Percentiles rank a stretch among this genome's conserved stretches.
These are phyloP conservation scores for Menidia menidia DNA, from an alignment of 2,797 vertebrate genomes.

Conservation along the genomic window DNA sequence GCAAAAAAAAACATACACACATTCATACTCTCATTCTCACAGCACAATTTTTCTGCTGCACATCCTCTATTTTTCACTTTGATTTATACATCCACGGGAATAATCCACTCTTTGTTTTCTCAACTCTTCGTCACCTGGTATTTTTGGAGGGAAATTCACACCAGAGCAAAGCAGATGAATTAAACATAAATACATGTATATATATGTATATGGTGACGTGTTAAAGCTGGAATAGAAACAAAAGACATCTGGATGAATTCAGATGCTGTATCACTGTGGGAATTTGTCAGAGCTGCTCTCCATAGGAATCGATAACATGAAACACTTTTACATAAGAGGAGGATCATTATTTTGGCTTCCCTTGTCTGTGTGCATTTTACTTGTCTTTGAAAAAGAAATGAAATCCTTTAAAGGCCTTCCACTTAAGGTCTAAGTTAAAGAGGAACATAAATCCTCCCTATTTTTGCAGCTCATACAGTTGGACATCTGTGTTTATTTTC, in stretches of 20 bases:
- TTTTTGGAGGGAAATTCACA: no score
- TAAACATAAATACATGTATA: no score
- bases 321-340: neutral
- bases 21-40: neutral
- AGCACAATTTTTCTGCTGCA: slow-evolving; percentile 6
- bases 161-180: no score
- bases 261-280: neutral
- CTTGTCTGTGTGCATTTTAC: slow-evolving; percentile 1
- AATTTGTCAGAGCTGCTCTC: neutral
- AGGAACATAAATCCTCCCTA: neutral
- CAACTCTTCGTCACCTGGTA: no score
- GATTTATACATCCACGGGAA: neutral
- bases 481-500: slow-evolving; percentile 24
- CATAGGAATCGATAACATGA: slow-evolving; percentile 2
- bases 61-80: slow-evolving; percentile 5
- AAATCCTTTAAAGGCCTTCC: slow-evolving; percentile 7
- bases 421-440: slow-evolving; percentile 2
- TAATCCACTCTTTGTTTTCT: neutral
- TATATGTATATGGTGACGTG: neutral
- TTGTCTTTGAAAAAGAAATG: slow-evolving; percentile 10
- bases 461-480: slow-evolving; percentile 5
- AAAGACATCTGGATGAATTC: neutral
- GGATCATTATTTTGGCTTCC: neutral
- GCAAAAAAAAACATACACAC: slow-evolving; percentile 23
- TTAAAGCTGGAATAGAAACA: neutral